Evolutionary conservation across 1,140 invertebrate species (phyloP).

Genomic region (Gonatopus flavifemur): DNA sequence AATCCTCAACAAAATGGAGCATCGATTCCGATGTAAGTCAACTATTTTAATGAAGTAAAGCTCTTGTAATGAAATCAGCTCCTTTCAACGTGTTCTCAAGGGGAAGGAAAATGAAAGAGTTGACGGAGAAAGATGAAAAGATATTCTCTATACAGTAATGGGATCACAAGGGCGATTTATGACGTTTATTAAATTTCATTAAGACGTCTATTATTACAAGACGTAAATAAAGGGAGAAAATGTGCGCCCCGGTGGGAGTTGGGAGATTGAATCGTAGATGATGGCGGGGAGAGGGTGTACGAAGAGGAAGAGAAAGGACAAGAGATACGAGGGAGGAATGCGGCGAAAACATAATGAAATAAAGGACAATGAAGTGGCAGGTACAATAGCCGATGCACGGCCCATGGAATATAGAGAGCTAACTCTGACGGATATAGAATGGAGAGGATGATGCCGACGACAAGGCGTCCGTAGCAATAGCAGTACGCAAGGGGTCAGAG

Average conservation of each 20-base stretch:
- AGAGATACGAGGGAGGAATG: constrained; percentile 25
- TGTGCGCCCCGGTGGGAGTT: too few species aligned
- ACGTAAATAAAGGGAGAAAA: constrained; percentile 46
- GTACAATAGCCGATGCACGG: constrained; percentile 36
- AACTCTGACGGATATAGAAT: not conserved
- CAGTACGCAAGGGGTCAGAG: not conserved
- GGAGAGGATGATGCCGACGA: not conserved
- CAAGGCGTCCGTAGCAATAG: not conserved
- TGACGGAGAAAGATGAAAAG: constrained; percentile 7
- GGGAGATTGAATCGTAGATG: too few species aligned
- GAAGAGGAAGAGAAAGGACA: not conserved
- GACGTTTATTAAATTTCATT: constrained; percentile 56
- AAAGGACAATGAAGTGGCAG: constrained; percentile 46
- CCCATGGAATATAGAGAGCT: constrained; percentile 21
- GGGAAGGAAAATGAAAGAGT: not conserved
- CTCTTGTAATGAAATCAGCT: too few species aligned
- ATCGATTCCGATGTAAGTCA: too few species aligned
- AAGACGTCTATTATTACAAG: constrained; percentile 52
- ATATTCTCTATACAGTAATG: constrained; percentile 39
- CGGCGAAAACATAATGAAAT: constrained; percentile 47
- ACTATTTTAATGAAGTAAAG: too few species aligned
- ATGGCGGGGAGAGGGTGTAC: not conserved
- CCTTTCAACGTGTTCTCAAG: too few species aligned
- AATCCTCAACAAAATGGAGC: too few species aligned
- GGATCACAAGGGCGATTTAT: constrained; percentile 43